Conservation (phyloP, 2,113 vertebrate genomes). For the Microcebus tavaratra region DNA sequence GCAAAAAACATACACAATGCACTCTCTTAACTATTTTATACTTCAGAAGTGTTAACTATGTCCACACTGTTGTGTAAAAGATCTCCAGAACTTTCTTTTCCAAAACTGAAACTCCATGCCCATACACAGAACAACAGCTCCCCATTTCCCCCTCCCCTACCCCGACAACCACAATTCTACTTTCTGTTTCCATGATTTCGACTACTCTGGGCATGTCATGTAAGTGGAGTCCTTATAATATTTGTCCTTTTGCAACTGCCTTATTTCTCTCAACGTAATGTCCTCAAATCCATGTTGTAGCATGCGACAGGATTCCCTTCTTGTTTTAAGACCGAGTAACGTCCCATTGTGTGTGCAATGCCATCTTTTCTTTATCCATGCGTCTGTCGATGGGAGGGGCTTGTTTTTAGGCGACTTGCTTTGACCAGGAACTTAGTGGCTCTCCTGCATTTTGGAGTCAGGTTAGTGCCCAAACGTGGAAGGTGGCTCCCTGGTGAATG, state of each 20-base stretch:
- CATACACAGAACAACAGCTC: no score
- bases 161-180: background rate
- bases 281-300: background rate
- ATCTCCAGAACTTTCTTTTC: background rate
- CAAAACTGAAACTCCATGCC: background rate
- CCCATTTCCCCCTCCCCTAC: background rate
- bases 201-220: background rate
- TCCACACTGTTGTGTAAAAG: background rate
- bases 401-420: background rate
- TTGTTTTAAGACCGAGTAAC: background rate
- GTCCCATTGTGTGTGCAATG: background rate
- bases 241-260: background rate
- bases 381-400: background rate
- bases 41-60: background rate
- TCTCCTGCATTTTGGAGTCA: background rate
- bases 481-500: background rate
- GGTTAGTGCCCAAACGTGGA: background rate
- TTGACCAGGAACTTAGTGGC: background rate
- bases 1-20: background rate
- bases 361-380: background rate
- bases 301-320: background rate
- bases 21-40: background rate
- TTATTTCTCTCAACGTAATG: background rate
- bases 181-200: background rate
- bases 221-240: background rate